Conservation (phyloP, 1,140 invertebrate genomes). For the Drosophila albomicans region DNA sequence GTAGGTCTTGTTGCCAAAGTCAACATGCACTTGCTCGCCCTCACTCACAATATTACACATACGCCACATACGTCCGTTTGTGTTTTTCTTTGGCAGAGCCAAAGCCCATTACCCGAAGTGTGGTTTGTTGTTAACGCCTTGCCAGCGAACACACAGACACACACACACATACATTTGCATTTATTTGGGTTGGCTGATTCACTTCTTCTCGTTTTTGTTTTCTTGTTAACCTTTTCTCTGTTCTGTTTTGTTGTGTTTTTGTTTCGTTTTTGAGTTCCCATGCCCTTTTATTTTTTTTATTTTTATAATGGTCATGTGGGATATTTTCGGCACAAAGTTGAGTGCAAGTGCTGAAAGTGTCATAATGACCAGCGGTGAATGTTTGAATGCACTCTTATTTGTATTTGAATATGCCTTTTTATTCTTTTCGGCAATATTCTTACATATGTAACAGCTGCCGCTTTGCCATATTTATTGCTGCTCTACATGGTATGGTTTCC, state of each 20-base stretch:
- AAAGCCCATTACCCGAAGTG: conserved; percentile 73
- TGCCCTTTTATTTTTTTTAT: background rate
- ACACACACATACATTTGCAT: conserved; percentile 16
- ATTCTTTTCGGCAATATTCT: too few species aligned
- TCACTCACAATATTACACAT: conserved; percentile 64
- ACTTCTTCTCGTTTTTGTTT: conserved; percentile 15
- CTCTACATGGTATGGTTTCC: background rate
- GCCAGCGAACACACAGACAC: conserved; percentile 25
- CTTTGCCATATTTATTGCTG: conserved; percentile 28
- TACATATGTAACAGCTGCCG: conserved; percentile 3
- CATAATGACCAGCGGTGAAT: conserved; percentile 26
- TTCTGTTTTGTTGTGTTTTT: conserved; percentile 1
- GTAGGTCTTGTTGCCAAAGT: conserved; percentile 55
- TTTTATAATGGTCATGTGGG: conserved; percentile 23
- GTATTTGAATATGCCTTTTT: background rate
- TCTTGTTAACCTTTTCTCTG: conserved; percentile 12
- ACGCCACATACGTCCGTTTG: conserved; percentile 53
- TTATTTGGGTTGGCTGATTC: conserved; percentile 29
- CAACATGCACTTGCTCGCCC: conserved; percentile 64
- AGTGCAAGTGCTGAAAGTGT: conserved; percentile 46
- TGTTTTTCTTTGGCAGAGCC: conserved; percentile 37
- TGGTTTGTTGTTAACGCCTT: conserved; percentile 74
- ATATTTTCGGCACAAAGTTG: conserved; percentile 37
- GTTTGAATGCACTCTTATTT: conserved; percentile 2
- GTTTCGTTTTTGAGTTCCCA: background rate